Conservation (phyloP, 2,888 invertebrate species). For the Drosophila paramelanica region DNA sequence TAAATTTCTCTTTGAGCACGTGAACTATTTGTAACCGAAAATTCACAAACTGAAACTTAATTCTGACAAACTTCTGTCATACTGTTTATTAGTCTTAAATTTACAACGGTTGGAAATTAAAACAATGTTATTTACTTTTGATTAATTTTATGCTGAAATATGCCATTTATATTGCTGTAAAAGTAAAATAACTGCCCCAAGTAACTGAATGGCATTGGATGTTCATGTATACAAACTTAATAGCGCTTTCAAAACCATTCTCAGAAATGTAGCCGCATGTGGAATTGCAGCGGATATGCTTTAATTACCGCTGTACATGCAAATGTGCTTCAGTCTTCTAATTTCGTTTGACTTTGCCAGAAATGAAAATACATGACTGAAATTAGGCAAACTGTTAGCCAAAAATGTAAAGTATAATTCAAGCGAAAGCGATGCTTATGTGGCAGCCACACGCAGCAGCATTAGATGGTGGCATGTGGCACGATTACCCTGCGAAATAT, state of each 20-base stretch:
- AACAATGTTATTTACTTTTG: not conserved
- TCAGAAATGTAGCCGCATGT: conserved; percentile 25
- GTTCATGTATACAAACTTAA: not conserved
- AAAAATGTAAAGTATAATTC: conserved; percentile 56
- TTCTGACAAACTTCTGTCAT: too few relatives aligned
- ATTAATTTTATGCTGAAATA: too few relatives aligned
- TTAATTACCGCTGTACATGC: conserved; percentile 66
- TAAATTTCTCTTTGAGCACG: conserved; percentile 7
- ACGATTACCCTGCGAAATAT: conserved; percentile 5
- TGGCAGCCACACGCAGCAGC: conserved; percentile 16
- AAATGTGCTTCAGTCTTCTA: conserved; percentile 32
- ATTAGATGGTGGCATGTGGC: not conserved
- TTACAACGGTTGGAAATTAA: not conserved
- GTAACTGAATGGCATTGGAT: not conserved
- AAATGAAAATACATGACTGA: conserved; percentile 51
- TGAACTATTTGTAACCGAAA: conserved; percentile 12
- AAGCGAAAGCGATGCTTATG: conserved; percentile 33
- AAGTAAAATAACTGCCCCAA: too few relatives aligned
- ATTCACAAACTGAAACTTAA: not conserved
- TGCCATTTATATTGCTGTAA: too few relatives aligned
- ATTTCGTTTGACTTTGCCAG: conserved; percentile 22
- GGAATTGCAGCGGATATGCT: conserved; percentile 59
- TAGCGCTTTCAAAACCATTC: conserved; percentile 20
- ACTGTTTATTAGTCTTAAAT: too few relatives aligned
- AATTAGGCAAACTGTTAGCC: conserved; percentile 59